Evolutionary conservation across 2,888 invertebrate species (phyloP).

Genomic region (Cataglyphis albicans): DNA sequence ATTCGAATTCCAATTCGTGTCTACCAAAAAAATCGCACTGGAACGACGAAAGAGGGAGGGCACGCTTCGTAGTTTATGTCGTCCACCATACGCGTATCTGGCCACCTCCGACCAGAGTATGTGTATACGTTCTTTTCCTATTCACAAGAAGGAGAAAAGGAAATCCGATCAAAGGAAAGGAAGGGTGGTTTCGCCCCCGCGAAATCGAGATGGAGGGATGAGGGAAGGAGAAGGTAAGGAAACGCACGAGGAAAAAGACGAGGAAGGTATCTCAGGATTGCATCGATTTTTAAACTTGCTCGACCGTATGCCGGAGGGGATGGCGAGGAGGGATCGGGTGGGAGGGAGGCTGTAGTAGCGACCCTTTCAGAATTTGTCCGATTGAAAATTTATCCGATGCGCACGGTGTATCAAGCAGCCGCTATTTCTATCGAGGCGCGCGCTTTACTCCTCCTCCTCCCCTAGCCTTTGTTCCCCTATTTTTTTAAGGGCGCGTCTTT

Average conservation of each 20-base stretch:
- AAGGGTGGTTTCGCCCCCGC: conserved; percentile 49
- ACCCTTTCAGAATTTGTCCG: conserved; percentile 83
- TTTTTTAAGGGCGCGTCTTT: conserved; percentile 36
- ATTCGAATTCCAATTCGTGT: conserved; percentile 40
- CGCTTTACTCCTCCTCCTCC: conserved; percentile 9
- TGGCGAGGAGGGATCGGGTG: not conserved
- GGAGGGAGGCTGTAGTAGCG: conserved; percentile 21
- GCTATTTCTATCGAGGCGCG: conserved; percentile 49
- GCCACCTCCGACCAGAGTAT: conserved; percentile 58
- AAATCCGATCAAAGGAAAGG: conserved; percentile 41
- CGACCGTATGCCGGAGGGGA: conserved; percentile 61
- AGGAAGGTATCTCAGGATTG: conserved; percentile 65
- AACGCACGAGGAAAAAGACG: conserved; percentile 34
- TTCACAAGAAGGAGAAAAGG: conserved; percentile 69
- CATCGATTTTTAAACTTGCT: conserved; percentile 83
- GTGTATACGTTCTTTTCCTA: conserved; percentile 69
- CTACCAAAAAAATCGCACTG: conserved; percentile 18
- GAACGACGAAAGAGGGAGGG: conserved; percentile 8
- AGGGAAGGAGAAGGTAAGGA: conserved; percentile 3
- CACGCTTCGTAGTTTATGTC: conserved; percentile 55
- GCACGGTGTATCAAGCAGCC: conserved; percentile 78
- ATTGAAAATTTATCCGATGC: conserved; percentile 85
- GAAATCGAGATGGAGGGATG: conserved; percentile 55
- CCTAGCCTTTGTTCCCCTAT: conserved; percentile 38
- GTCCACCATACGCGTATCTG: conserved; percentile 68